Evolutionary conservation across 2,888 invertebrate genomes (phyloP).

Genomic region (Diloba caeruleocephala): DNA sequence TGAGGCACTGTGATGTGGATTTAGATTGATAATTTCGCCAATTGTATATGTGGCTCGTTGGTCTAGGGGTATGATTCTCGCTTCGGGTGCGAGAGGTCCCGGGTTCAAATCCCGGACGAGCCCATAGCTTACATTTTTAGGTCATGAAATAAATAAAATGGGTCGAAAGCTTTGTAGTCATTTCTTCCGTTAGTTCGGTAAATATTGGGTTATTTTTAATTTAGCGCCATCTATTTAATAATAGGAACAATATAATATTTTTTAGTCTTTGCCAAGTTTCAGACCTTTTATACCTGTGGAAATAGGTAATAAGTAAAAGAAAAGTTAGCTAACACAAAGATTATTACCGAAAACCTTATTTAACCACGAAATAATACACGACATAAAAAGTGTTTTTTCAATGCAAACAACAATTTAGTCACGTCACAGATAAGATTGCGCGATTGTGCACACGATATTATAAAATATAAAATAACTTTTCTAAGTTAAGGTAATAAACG

Average conservation of each 20-base stretch:
- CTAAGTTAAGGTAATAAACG: not conserved
- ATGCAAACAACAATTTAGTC: conserved; percentile 19
- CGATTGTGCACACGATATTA: conserved; percentile 32
- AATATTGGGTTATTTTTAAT: conserved; percentile 17
- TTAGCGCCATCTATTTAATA: conserved; percentile 46
- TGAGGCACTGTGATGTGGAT: conserved; percentile 51
- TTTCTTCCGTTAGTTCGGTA: not conserved
- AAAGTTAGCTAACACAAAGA: conserved; percentile 11
- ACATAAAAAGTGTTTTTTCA: conserved; percentile 8
- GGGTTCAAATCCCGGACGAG: conserved; percentile 90
- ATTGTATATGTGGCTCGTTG: conserved; percentile 78
- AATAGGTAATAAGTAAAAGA: not conserved
- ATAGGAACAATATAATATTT: conserved; percentile 3
- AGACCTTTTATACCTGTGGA: not conserved
- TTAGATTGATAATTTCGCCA: conserved; percentile 64
- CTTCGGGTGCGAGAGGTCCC: conserved; percentile 90
- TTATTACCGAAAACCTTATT: conserved; percentile 48
- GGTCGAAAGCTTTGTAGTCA: not conserved
- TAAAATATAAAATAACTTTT: conserved; percentile 8
- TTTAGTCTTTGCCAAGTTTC: too few relatives aligned
- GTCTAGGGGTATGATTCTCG: conserved; percentile 90
- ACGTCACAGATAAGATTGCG: conserved; percentile 49
- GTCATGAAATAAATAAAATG: conserved; percentile 5
- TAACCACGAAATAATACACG: conserved; percentile 20
- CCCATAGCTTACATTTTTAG: conserved; percentile 65